Percentiles rank a stretch among this genome's conserved stretches.
Conservation (phyloP, 2,797 vertebrate genomes). For the Phylloscopus collybita region DNA sequence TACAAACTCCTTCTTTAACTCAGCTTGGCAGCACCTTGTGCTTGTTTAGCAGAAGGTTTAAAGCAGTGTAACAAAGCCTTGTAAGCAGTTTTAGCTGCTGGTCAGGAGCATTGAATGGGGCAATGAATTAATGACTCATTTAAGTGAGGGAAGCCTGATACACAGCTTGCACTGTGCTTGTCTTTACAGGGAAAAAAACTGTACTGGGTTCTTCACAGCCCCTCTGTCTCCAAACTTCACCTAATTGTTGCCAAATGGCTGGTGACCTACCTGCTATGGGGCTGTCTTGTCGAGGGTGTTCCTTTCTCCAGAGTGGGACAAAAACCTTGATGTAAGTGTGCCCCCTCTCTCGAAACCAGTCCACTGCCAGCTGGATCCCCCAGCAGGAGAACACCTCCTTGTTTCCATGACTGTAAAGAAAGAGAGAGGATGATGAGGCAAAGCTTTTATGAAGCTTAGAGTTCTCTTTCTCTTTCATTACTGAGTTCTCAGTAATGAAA, state of each 20-base stretch:
- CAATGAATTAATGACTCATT: neutral
- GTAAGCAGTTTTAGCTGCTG: neutral
- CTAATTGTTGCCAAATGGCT: neutral
- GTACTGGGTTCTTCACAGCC: neutral
- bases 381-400: slow-evolving; percentile 93
- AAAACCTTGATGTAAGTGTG: slow-evolving; percentile 91
- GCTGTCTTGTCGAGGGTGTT: slow-evolving; percentile 83
- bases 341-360: slow-evolving; percentile 90
- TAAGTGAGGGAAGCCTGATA: neutral
- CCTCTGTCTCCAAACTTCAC: neutral
- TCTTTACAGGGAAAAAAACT: neutral
- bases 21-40: neutral
- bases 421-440: neutral
- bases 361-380: slow-evolving; percentile 90
- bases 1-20: neutral
- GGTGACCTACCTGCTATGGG: slow-evolving; percentile 84
- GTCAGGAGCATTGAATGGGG: neutral
- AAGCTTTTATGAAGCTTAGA: neutral
- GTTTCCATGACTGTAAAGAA: slow-evolving; percentile 86
- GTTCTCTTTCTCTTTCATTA: neutral
- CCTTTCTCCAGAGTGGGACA: slow-evolving; percentile 93
- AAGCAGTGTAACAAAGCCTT: neutral
- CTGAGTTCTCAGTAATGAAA: neutral
- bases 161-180: neutral
- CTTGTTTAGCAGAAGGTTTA: slow-evolving; percentile 6